These are phyloP conservation scores for Andrena camellia DNA, from an alignment of 2,888 invertebrate genomes.

Conservation along the genomic window DNA sequence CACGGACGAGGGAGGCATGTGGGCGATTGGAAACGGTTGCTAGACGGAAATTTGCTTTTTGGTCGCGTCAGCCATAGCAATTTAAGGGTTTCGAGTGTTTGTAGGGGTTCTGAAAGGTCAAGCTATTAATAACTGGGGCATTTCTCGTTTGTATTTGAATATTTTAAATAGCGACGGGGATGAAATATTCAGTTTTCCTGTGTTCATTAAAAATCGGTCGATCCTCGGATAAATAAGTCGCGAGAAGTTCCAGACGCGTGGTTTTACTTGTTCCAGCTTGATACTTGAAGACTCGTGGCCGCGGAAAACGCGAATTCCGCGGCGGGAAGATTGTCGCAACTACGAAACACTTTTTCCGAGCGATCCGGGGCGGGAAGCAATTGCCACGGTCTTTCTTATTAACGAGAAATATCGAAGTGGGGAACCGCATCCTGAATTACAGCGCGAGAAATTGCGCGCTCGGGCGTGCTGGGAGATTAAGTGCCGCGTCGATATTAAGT, in stretches of 20 bases:
- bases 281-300: neutral
- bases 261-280: too few species aligned
- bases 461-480: conserved; percentile 49
- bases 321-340: neutral
- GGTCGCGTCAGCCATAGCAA: too few species aligned
- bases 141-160: too few species aligned
- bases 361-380: conserved; percentile 16
- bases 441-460: conserved; percentile 47
- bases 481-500: conserved; percentile 47
- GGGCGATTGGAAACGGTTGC: neutral
- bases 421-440: conserved; percentile 49
- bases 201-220: too few species aligned
- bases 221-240: neutral
- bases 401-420: conserved; percentile 54
- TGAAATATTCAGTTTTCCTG: too few species aligned
- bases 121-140: too few species aligned
- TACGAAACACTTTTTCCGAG: neutral
- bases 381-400: conserved; percentile 34
- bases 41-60: too few species aligned
- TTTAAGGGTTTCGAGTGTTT: too few species aligned
- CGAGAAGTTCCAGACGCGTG: neutral
- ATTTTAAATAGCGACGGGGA: too few species aligned
- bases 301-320: neutral
- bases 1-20: neutral
- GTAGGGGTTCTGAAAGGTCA: too few species aligned